Evolutionary conservation across 1,140 invertebrate genomes (phyloP).

Genomic region (Sesamia nonagrioides): DNA sequence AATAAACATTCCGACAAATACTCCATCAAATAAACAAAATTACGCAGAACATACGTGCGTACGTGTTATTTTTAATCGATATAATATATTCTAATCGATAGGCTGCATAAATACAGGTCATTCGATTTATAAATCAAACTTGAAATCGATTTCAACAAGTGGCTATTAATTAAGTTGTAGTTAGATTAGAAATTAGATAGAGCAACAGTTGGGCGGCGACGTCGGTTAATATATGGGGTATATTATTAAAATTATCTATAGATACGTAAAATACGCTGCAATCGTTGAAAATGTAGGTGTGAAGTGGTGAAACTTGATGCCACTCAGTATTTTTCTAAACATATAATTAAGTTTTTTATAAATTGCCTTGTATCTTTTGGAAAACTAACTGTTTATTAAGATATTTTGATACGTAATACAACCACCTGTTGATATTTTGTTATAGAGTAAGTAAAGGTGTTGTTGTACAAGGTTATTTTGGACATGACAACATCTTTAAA

Average conservation of each 20-base stretch:
- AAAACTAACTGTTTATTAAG: conserved; percentile 37
- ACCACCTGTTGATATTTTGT: conserved; percentile 48
- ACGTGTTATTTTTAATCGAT: conserved; percentile 72
- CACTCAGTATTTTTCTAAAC: conserved; percentile 53
- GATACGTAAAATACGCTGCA: conserved; percentile 42
- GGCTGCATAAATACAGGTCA: conserved; percentile 79
- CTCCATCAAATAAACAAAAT: conserved; percentile 59
- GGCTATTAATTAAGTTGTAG: conserved; percentile 87
- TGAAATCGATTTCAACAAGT: conserved; percentile 86
- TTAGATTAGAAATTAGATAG: conserved; percentile 86
- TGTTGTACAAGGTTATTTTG: conserved; percentile 23
- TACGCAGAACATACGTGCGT: conserved; percentile 51
- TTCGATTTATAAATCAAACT: conserved; percentile 84
- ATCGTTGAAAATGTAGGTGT: conserved; percentile 55
- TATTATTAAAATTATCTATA: conserved; percentile 55
- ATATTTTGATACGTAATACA: conserved; percentile 41
- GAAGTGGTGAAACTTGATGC: conserved; percentile 57
- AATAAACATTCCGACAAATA: conserved; percentile 30
- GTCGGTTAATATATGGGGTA: conserved; percentile 69
- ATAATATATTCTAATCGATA: conserved; percentile 75
- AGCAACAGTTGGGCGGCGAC: conserved; percentile 76
- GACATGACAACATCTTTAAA: neutral
- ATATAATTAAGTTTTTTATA: conserved; percentile 50
- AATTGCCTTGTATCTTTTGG: conserved; percentile 40
- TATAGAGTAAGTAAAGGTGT: neutral